These are phyloP conservation scores for Embidobia sp. DNA, from an alignment of 2,888 invertebrate genomes.

Conservation along the genomic window DNA sequence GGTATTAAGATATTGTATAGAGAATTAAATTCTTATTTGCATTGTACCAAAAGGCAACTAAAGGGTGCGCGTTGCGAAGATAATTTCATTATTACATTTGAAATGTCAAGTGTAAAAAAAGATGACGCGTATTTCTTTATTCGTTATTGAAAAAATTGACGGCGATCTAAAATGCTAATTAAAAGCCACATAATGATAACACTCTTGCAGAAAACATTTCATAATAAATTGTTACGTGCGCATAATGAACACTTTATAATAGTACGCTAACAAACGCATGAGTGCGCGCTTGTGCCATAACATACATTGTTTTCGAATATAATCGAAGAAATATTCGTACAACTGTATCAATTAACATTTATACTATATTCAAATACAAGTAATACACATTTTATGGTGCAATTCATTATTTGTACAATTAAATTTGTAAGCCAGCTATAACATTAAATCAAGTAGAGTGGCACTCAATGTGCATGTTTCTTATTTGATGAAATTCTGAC, in stretches of 20 bases:
- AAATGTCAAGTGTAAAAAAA: too few relatives aligned
- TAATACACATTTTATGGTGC: not conserved
- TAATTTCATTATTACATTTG: too few relatives aligned
- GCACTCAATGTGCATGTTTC: too few relatives aligned
- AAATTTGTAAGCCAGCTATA: too few relatives aligned
- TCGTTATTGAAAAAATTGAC: too few relatives aligned
- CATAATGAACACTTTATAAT: conserved; percentile 39
- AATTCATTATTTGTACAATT: conserved; percentile 2
- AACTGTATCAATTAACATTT: conserved; percentile 36
- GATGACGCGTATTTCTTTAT: too few relatives aligned
- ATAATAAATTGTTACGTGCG: conserved; percentile 35
- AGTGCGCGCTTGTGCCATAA: conserved; percentile 13
- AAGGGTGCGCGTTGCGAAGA: too few relatives aligned
- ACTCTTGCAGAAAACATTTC: conserved; percentile 17
- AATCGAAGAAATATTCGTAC: conserved; percentile 13
- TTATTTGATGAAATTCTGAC: too few relatives aligned
- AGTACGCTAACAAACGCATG: conserved; percentile 20
- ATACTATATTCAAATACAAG: conserved; percentile 2
- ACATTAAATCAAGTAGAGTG: too few relatives aligned
- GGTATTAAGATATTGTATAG: too few relatives aligned
- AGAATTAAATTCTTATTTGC: too few relatives aligned
- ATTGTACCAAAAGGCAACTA: too few relatives aligned
- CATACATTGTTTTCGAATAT: conserved; percentile 32
- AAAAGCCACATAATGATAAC: conserved; percentile 25
- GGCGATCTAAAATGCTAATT: conserved; percentile 55